Conservation (phyloP, 2,888 invertebrate genomes). For the Listrodromus nycthemerus region DNA sequence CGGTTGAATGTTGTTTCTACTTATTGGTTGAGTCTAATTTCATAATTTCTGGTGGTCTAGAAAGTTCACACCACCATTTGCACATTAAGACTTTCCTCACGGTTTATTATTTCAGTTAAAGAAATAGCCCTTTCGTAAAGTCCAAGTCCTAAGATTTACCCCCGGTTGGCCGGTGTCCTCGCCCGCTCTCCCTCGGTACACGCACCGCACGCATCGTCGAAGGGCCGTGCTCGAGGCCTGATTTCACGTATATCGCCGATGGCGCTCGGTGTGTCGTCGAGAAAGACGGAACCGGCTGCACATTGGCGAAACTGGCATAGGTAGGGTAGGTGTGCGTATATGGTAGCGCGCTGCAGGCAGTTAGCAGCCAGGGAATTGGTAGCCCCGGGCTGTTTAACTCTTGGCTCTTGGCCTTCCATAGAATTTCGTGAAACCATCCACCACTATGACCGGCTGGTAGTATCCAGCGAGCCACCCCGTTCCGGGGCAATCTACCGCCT, state of each 20-base stretch:
- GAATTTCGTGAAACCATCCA: constrained; percentile 59
- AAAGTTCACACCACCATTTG: too few relatives aligned
- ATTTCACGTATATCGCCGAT: neutral
- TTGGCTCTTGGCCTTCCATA: constrained; percentile 65
- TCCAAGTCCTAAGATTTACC: too few relatives aligned
- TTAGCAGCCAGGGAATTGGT: constrained; percentile 78
- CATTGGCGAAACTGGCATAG: neutral
- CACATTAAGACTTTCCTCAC: too few relatives aligned
- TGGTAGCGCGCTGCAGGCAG: constrained; percentile 70
- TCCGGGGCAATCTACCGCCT: constrained; percentile 57
- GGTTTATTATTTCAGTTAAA: too few relatives aligned
- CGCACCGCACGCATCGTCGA: constrained; percentile 14
- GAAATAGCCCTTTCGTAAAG: too few relatives aligned
- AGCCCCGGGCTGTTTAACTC: constrained; percentile 80
- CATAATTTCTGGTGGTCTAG: too few relatives aligned
- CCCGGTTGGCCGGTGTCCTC: too few relatives aligned
- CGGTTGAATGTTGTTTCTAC: too few relatives aligned
- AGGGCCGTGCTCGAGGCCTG: neutral
- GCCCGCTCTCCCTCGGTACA: too few relatives aligned
- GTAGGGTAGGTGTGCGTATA: neutral
- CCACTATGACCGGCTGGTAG: constrained; percentile 25
- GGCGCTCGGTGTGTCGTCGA: constrained; percentile 5
- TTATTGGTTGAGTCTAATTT: too few relatives aligned
- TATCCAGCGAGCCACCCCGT: constrained; percentile 41
- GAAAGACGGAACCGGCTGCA: neutral